Base-by-base conservation (phyloP, 2,888 invertebrate species). In the Agrotis ipsilon region DNA sequence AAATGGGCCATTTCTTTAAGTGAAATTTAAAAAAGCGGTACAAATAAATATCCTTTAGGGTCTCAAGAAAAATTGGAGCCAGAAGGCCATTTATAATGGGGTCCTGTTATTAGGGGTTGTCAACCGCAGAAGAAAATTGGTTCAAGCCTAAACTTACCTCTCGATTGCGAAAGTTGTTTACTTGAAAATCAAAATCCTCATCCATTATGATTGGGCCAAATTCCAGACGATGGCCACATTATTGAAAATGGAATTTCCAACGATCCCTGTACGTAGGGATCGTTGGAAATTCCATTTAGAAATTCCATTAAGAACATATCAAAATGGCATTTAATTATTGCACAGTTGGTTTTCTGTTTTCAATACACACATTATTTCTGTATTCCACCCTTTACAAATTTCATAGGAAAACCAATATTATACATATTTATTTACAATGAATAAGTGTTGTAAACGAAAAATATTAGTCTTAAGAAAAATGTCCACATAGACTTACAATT, bases 111-210 rank as follows among this genome's bases (percentile, higher is more conserved):
- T 39, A 19, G 4, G 6, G 16, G 58, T 55, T 69, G 70, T 76
- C 73, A 76, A 69, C 60, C 48, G 7, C 60, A 69, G 76, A 27
- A 18, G 27, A 14, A 66, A 74, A 46, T 27, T 19, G 24, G 19
- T 75, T 54, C 16, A 16, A 57, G 49, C 7, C 18, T 49, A 49
- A 46, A 66, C 6, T 9, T 57, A 51, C 45, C 3, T 19, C 19
- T 19, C 19, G 1, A 13, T 57, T 24, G 39, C 24, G 39, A 46
- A 32, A 21, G n/a, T 39, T 57, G 57, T 72, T 72, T 58, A 24
- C 24, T 57, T 18, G 24, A 13, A 65, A n/a, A 24, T 51, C 55
- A 45, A 64, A n/a, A 32, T 32, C 18, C 14, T 27, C 7, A n/a
- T 1, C 21, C 16, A n/a, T 45, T 32, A 32, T n/a, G 19, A 16